A percentile compares a stretch with the other conserved stretches of the same genome.
Evolutionary conservation across 64 coral and sea anemone genomes (phyloP).

Genomic region (Pocillopora verrucosa): DNA sequence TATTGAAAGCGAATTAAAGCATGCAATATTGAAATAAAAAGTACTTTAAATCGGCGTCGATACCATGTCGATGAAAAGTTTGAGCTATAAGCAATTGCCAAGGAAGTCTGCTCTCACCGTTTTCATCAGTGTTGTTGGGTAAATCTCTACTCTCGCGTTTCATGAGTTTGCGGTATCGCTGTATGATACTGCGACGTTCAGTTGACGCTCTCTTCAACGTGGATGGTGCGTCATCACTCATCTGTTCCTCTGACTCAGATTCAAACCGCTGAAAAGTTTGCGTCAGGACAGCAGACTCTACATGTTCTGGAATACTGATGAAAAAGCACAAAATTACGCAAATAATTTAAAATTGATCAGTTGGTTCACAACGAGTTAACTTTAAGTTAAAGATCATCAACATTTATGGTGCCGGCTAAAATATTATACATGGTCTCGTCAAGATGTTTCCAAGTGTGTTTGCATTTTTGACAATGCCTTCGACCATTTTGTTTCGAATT

Average conservation of each 20-base stretch:
- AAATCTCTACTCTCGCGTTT: conserved; percentile 64
- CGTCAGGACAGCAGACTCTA: conserved; percentile 46
- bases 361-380: background rate
- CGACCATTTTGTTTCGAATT: no score
- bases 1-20: no score
- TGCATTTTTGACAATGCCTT: no score
- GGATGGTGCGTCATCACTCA: conserved; percentile 62
- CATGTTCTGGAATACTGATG: conserved; percentile 72
- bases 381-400: no score
- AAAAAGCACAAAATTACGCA: background rate
- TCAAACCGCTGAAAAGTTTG: conserved; percentile 52
- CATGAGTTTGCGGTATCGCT: conserved; percentile 79
- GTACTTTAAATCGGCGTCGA: no score
- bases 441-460: no score
- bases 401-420: no score
- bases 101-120: conserved; percentile 23
- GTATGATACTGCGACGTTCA: conserved; percentile 66
- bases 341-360: background rate
- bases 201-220: conserved; percentile 56
- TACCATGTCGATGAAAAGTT: no score
- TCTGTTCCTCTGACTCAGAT: conserved; percentile 57
- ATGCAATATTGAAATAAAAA: no score
- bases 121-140: conserved; percentile 55
- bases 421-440: no score
- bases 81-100: no score